Percentiles rank a stretch among this genome's conserved stretches.
Evolutionary conservation across 1,140 invertebrate genomes (phyloP).

Genomic region (Phocides pigmalion): DNA sequence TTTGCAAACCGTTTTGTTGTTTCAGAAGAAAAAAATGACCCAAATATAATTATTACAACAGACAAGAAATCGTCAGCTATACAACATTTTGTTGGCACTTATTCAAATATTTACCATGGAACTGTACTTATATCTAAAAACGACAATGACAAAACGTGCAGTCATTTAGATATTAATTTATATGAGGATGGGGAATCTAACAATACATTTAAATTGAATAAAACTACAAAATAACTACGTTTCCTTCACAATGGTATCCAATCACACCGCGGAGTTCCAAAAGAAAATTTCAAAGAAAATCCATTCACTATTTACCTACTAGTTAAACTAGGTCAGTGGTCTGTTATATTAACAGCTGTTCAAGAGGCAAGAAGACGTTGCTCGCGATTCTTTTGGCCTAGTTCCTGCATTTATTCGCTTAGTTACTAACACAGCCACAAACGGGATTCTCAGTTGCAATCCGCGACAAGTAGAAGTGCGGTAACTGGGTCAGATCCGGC

Average conservation of each 20-base stretch:
- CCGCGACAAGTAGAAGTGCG: conserved; percentile 39
- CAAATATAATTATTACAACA: conserved; percentile 27
- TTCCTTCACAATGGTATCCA: not conserved
- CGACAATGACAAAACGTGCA: conserved; percentile 33
- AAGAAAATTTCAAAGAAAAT: conserved; percentile 30
- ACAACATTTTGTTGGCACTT: conserved; percentile 39
- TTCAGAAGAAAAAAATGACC: conserved; percentile 15
- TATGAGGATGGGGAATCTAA: not conserved
- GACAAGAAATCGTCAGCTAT: conserved; percentile 24
- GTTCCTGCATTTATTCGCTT: conserved; percentile 52
- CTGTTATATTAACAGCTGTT: conserved; percentile 48
- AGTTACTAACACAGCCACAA: conserved; percentile 47
- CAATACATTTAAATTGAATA: too few species aligned
- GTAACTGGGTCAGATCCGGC: conserved; percentile 59
- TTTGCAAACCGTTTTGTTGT: conserved; percentile 4
- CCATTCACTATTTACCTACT: conserved; percentile 27
- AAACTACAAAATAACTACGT: too few species aligned
- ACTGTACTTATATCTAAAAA: conserved; percentile 35
- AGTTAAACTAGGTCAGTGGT: conserved; percentile 40
- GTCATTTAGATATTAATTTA: conserved; percentile 11
- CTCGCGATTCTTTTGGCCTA: conserved; percentile 59
- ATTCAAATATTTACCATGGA: conserved; percentile 42
- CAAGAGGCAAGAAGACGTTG: conserved; percentile 41
- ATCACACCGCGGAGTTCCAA: not conserved
- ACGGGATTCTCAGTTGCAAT: conserved; percentile 53